These are phyloP conservation scores for Lepidocyrtoides sp. DNA, from an alignment of 2,888 invertebrate genomes.

Conservation along the genomic window DNA sequence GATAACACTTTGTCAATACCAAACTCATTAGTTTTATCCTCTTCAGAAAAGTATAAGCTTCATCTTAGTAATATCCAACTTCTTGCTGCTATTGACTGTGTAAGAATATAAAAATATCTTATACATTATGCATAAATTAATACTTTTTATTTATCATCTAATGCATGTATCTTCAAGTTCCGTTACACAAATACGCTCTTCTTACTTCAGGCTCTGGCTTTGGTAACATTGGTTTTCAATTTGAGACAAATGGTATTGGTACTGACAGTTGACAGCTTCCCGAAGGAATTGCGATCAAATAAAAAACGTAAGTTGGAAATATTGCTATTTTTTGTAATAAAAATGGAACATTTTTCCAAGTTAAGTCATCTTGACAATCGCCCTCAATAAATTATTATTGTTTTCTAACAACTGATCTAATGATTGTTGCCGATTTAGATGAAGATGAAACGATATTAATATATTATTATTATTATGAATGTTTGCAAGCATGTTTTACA, in stretches of 20 bases:
- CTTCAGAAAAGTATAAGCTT: neutral
- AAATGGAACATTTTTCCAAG: no score
- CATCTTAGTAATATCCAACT: slow-evolving; percentile 60
- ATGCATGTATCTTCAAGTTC: no score
- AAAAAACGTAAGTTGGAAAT: slow-evolving; percentile 50
- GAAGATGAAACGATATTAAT: no score
- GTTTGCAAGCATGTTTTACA: no score
- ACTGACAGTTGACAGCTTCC: neutral
- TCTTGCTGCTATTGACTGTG: slow-evolving; percentile 62
- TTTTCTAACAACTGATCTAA: no score
- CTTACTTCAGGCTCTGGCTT: slow-evolving; percentile 50
- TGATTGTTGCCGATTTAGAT: no score
- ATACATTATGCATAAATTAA: neutral
- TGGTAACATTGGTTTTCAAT: slow-evolving; percentile 53
- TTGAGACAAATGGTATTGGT: slow-evolving; percentile 49
- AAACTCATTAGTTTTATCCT: neutral
- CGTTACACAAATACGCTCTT: no score
- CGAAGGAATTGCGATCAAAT: neutral
- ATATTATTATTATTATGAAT: no score
- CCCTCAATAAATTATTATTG: no score
- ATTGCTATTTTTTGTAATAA: no score
- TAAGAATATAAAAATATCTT: slow-evolving; percentile 31
- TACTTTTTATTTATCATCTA: neutral
- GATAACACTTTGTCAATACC: neutral
- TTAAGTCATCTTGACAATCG: no score